Percentiles rank a stretch among this genome's conserved stretches.
Conservation (phyloP, 2,888 invertebrate genomes). For the Clitarchus hookeri region DNA sequence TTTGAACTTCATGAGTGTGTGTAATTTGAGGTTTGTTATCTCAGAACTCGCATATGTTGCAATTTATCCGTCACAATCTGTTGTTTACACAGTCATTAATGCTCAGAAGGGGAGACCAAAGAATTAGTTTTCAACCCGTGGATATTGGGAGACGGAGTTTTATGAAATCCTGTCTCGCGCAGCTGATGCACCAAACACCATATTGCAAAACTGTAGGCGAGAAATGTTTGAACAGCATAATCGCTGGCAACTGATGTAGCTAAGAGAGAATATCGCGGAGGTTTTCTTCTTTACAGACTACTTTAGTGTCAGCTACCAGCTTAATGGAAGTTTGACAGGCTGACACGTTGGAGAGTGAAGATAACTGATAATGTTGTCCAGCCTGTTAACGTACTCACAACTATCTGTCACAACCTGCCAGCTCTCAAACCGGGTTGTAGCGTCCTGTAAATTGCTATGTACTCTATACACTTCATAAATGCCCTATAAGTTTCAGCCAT, state of each 20-base stretch:
- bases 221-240: slow-evolving; percentile 9
- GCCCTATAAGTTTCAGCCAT: neutral
- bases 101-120: neutral
- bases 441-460: neutral
- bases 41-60: slow-evolving; percentile 14
- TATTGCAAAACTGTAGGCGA: neutral
- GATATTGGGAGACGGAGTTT: neutral
- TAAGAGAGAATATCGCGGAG: neutral
- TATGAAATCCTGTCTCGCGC: slow-evolving; percentile 7
- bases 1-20: neutral
- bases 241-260: neutral
- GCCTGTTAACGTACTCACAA: neutral
- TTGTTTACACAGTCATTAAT: slow-evolving; percentile 7
- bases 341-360: neutral
- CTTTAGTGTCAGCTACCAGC: slow-evolving; percentile 8
- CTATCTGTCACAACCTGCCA: neutral
- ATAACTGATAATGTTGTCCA: slow-evolving; percentile 14
- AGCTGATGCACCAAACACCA: neutral
- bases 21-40: slow-evolving; percentile 5
- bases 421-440: neutral
- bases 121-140: neutral
- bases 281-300: slow-evolving; percentile 4
- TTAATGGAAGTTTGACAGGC: slow-evolving; percentile 2
- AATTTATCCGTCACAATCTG: neutral
- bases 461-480: neutral